Evolutionary conservation across 1,140 invertebrate genomes (phyloP).

Genomic region (Sycophaga agraensis): DNA sequence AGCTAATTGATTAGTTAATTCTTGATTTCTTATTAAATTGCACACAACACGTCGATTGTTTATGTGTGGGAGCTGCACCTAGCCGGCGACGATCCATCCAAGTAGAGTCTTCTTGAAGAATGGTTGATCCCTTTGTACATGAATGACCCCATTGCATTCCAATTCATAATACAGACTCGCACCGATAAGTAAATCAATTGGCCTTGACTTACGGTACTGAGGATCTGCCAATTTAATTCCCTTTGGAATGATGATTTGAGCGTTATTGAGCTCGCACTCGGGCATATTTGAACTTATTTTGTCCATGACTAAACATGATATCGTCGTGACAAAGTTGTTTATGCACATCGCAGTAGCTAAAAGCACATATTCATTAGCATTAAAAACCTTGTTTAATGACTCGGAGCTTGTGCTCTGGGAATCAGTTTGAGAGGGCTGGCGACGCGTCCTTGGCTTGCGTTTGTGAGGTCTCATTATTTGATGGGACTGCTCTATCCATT

Average conservation of each 20-base stretch:
- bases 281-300: no score
- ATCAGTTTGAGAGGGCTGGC: no score
- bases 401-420: no score
- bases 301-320: no score
- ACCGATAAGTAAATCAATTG: background rate
- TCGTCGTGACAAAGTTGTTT: background rate
- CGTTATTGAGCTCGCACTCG: background rate
- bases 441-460: no score
- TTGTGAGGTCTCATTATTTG: no score
- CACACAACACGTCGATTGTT: no score
- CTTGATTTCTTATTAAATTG: background rate
- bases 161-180: background rate
- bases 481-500: no score
- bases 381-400: constrained; percentile 1
- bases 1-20: background rate
- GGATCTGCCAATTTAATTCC: background rate
- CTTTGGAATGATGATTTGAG: background rate
- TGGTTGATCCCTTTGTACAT: background rate
- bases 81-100: no score
- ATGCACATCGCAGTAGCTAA: no score
- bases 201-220: background rate
- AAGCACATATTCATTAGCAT: no score
- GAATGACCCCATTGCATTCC: background rate
- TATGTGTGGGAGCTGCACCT: no score
- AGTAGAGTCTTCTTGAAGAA: background rate